phyloP scores from a whole-genome alignment of 2,888 invertebrate genomes.

The Seira ritae region DNA sequence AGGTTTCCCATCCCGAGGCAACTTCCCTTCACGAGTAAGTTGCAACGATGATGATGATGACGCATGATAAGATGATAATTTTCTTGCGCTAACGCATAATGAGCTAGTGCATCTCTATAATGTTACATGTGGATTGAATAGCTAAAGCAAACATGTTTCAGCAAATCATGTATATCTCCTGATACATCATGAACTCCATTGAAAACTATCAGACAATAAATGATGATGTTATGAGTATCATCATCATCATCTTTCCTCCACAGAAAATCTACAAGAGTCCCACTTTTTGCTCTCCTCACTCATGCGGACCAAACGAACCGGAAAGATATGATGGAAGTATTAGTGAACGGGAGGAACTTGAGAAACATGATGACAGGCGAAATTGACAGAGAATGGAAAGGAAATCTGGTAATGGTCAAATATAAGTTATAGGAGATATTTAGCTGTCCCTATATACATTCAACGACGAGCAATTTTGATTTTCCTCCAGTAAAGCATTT shows the following conservation, averaged over 20 bases:
- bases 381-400: constrained; percentile 61
- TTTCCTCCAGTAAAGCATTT: neutral
- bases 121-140: constrained; percentile 20
- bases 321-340: constrained; percentile 67
- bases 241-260: constrained; percentile 33
- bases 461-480: neutral
- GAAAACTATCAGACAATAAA: constrained; percentile 46
- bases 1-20: no score
- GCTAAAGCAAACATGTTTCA: constrained; percentile 34
- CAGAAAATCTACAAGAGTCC: constrained; percentile 26
- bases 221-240: constrained; percentile 44
- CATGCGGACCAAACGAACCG: constrained; percentile 62
- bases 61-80: constrained; percentile 17
- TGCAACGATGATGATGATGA: constrained; percentile 8
- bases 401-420: constrained; percentile 48
- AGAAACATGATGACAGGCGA: constrained; percentile 65
- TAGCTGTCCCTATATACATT: neutral
- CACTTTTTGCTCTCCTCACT: constrained; percentile 57
- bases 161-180: constrained; percentile 16
- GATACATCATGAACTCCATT: constrained; percentile 41
- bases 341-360: constrained; percentile 62
- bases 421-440: constrained; percentile 17
- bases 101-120: constrained; percentile 15
- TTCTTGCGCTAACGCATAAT: constrained; percentile 23
- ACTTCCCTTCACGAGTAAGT: no score